Percentiles rank a stretch among this genome's conserved stretches.
These are phyloP conservation scores for Mythimna albipuncta DNA, from an alignment of 2,888 invertebrate genomes.

Conservation along the genomic window DNA sequence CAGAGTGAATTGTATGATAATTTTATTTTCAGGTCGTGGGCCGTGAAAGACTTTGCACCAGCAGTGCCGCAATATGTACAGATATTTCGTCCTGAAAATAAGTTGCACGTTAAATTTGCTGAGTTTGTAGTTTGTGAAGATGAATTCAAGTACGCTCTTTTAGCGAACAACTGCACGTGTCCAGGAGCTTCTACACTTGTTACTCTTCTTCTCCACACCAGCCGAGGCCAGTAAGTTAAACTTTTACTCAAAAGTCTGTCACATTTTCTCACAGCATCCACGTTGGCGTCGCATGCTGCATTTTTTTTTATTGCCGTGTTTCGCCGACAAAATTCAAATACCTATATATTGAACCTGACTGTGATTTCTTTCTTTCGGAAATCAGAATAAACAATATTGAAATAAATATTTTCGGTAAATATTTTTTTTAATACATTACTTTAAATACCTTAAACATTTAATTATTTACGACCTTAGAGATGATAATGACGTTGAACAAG, in stretches of 20 bases:
- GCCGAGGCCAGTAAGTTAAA: conserved; percentile 98
- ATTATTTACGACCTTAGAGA: no score
- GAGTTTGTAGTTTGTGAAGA: conserved; percentile 99
- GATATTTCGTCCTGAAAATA: conserved; percentile 99
- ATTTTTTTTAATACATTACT: no score
- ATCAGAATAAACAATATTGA: no score
- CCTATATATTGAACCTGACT: no score
- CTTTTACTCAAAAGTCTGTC: no score
- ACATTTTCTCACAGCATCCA: background rate
- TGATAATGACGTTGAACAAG: no score
- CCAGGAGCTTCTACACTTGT: conserved; percentile 99
- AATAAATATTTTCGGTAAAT: no score
- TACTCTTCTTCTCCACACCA: conserved; percentile 98
- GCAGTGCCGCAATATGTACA: conserved; percentile 99
- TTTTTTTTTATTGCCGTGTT: background rate
- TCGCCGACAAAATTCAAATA: background rate
- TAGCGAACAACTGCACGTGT: conserved; percentile 99
- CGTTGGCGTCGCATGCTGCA: background rate
- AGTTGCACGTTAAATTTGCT: conserved; percentile 99
- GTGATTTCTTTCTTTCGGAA: no score
- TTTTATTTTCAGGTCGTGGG: conserved; percentile 95
- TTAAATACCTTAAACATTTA: no score
- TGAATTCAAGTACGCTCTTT: conserved; percentile 99
- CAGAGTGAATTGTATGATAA: background rate
- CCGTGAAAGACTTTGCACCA: conserved; percentile 99